Conservation (phyloP, 2,888 invertebrate genomes). For the Scaptomyza tumidula region DNA sequence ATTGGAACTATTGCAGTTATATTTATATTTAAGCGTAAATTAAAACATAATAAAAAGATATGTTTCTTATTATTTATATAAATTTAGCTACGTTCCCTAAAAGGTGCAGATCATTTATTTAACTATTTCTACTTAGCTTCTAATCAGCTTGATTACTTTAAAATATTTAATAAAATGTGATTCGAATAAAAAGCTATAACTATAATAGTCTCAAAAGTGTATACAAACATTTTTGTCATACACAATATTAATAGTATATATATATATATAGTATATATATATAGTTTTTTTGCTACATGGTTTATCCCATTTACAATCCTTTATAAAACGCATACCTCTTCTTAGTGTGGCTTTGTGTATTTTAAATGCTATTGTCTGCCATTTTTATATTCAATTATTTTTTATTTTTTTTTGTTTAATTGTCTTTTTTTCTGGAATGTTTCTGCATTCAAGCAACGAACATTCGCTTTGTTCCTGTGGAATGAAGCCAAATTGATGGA, state of each 20-base stretch:
- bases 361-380: conserved; percentile 51
- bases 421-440: conserved; percentile 15
- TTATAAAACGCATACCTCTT: conserved; percentile 1
- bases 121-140: too few relatives aligned
- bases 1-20: too few relatives aligned
- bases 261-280: background rate
- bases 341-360: conserved; percentile 35
- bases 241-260: too few relatives aligned
- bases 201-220: background rate
- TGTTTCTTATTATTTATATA: too few relatives aligned
- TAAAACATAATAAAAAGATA: too few relatives aligned
- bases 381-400: conserved; percentile 10
- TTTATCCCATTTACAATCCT: conserved; percentile 1
- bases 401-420: background rate
- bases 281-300: background rate
- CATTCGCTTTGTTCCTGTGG: conserved; percentile 39
- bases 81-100: too few relatives aligned
- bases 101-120: too few relatives aligned
- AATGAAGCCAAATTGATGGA: conserved; percentile 36
- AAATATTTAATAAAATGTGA: too few relatives aligned
- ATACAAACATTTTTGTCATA: background rate
- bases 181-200: background rate
- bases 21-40: too few relatives aligned
- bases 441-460: conserved; percentile 30
- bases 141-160: too few relatives aligned